Conservation (phyloP, 1,140 invertebrate genomes). For the Zaprionus gabonicus region DNA sequence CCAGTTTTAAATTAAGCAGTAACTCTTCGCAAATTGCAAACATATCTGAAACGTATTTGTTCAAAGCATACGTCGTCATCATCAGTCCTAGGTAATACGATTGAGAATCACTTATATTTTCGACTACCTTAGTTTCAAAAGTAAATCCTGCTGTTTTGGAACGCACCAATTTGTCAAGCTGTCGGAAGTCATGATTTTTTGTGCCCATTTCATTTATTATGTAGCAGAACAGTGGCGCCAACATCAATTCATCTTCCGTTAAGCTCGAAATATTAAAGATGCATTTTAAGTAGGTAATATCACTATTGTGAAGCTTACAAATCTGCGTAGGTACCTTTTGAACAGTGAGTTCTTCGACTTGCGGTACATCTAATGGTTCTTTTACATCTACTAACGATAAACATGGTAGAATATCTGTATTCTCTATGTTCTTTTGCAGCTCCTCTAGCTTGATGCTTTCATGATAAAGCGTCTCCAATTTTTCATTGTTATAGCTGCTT, state of each 20-base stretch:
- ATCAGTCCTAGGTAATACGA: slow-evolving; percentile 90
- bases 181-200: slow-evolving; percentile 89
- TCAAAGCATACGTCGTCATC: slow-evolving; percentile 92
- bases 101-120: slow-evolving; percentile 87
- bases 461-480: slow-evolving; percentile 88
- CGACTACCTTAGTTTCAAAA: slow-evolving; percentile 88
- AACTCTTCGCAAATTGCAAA: slow-evolving; percentile 92
- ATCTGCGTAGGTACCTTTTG: slow-evolving; percentile 89
- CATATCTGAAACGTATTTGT: slow-evolving; percentile 92
- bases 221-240: slow-evolving; percentile 92
- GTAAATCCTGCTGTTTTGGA: slow-evolving; percentile 91
- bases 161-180: slow-evolving; percentile 91
- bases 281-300: slow-evolving; percentile 92
- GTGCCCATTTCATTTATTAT: slow-evolving; percentile 94
- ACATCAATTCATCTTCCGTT: slow-evolving; percentile 87
- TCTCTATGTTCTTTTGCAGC: slow-evolving; percentile 89
- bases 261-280: slow-evolving; percentile 89
- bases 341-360: slow-evolving; percentile 85
- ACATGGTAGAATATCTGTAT: slow-evolving; percentile 91
- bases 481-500: slow-evolving; percentile 86
- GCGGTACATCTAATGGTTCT: slow-evolving; percentile 87
- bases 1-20: slow-evolving; percentile 89
- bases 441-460: slow-evolving; percentile 89
- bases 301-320: slow-evolving; percentile 93
- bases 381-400: slow-evolving; percentile 91